Evolutionary conservation across 2,797 vertebrate genomes (phyloP), one percentile per base, ranked within the genome.

Genomic region (Neosalanx taihuensis): DNA sequence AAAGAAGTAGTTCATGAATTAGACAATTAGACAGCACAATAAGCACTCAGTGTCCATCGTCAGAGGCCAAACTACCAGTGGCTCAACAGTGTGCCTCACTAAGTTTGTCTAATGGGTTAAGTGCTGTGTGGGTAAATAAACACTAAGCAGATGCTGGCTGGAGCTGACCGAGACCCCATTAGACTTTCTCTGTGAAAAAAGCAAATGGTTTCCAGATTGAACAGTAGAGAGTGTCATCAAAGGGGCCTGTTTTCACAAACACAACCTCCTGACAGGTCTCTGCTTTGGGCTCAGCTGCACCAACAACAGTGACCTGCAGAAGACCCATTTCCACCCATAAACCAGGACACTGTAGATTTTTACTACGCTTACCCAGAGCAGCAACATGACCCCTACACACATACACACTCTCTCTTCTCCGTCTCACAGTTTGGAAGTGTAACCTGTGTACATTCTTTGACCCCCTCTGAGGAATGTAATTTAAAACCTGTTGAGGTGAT

Each of bases 91-190:
- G 74, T 64, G 72, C 53, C 61, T 75, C 72, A 64, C 61, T 78
- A 78, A 88, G 84, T 91, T 89, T 89, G 86, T 86, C 80, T 89
- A 90, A 31, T 85, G 92, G 91, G 89, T 93, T 93, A 93, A 93
- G 92, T 93, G 91, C 75, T 89, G 76, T 79, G 70, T 69, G 82
- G 77, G 77, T 94, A 95, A 95, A 95, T 92, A 96, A 96, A 94
- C 94, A 94, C 84, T 84, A 87, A 93, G 81, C 86, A 89, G 84
- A 87, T 88, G 87, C 41, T 46, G 41, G 41, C 81, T 72, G 68
- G 58, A 78, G 86, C 75, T 84, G 79, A 77, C 73, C 76, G 76
- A 70, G 83, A 41, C 74, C 77, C 84, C 84, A 84, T 84, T 82
- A 87, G 79, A 73, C 84, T 72, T 72, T 74, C 9, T 10, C 20